phyloP scores from a whole-genome alignment of 2,888 invertebrate species.

The Agriopis marginaria region DNA sequence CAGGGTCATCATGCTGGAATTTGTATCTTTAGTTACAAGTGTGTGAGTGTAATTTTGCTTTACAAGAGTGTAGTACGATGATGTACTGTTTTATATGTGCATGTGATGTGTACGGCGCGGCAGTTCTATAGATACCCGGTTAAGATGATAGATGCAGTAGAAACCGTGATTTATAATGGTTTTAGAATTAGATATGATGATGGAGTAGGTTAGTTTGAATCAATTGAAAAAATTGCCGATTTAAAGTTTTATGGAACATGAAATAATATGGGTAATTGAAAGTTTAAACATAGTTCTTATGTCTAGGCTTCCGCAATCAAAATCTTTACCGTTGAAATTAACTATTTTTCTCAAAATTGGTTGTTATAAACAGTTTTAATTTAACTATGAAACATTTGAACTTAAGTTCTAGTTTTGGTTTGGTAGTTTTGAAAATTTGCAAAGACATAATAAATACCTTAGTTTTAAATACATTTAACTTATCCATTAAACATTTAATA shows the following conservation, averaged over 20 bases:
- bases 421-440: too few species aligned
- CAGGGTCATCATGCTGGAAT: not conserved
- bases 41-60: not conserved
- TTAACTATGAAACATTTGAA: not conserved
- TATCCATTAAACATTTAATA: too few species aligned
- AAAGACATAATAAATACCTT: too few species aligned
- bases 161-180: slow-evolving; percentile 48
- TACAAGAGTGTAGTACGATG: not conserved
- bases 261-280: slow-evolving; percentile 36
- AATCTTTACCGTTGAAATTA: slow-evolving; percentile 6
- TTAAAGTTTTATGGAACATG: slow-evolving; percentile 40
- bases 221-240: slow-evolving; percentile 36
- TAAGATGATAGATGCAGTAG: slow-evolving; percentile 48
- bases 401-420: not conserved
- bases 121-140: slow-evolving; percentile 42
- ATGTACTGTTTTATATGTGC: slow-evolving; percentile 13
- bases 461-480: too few species aligned
- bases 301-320: slow-evolving; percentile 11
- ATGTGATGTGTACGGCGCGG: slow-evolving; percentile 35
- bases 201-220: slow-evolving; percentile 37
- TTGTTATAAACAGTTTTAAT: not conserved
- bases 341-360: not conserved
- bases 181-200: slow-evolving; percentile 47
- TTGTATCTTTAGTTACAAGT: not conserved
- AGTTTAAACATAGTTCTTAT: slow-evolving; percentile 13